These are phyloP conservation scores for Philhelius pedissequus DNA, from an alignment of 2,888 invertebrate species.

Conservation along the genomic window DNA sequence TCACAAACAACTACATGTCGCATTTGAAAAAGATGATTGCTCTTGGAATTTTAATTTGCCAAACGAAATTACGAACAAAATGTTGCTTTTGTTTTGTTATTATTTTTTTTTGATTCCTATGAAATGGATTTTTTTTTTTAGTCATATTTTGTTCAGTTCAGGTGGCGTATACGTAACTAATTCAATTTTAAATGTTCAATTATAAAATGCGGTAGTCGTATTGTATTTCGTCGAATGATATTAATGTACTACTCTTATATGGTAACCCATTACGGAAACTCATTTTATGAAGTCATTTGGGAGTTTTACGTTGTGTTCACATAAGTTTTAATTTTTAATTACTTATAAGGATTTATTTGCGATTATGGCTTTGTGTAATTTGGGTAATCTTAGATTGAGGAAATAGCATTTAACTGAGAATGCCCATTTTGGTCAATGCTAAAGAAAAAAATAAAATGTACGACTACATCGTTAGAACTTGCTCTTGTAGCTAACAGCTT, in stretches of 20 bases:
- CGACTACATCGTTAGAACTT: too few species aligned
- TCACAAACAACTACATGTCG: not conserved
- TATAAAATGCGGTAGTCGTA: conserved; percentile 5
- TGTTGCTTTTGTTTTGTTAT: not conserved
- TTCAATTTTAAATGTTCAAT: conserved; percentile 26
- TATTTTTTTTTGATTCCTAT: not conserved
- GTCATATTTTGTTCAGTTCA: not conserved
- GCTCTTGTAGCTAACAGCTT: too few species aligned
- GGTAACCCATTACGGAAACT: not conserved
- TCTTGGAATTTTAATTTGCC: conserved; percentile 30
- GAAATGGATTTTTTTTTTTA: conserved; percentile 9
- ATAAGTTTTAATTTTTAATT: not conserved
- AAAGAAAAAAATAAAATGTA: not conserved
- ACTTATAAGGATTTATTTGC: not conserved
- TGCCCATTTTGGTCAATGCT: not conserved
- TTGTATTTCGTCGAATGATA: not conserved
- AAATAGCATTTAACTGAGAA: not conserved
- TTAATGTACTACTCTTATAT: conserved; percentile 4
- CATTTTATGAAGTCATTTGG: not conserved
- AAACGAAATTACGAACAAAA: not conserved
- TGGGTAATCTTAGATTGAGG: not conserved
- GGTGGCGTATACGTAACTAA: conserved; percentile 46
- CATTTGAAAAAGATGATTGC: conserved; percentile 23
- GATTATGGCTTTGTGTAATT: not conserved
- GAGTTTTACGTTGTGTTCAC: not conserved